Evolutionary conservation across 1,140 invertebrate species (phyloP).

Genomic region (Leptinotarsa lineolata): DNA sequence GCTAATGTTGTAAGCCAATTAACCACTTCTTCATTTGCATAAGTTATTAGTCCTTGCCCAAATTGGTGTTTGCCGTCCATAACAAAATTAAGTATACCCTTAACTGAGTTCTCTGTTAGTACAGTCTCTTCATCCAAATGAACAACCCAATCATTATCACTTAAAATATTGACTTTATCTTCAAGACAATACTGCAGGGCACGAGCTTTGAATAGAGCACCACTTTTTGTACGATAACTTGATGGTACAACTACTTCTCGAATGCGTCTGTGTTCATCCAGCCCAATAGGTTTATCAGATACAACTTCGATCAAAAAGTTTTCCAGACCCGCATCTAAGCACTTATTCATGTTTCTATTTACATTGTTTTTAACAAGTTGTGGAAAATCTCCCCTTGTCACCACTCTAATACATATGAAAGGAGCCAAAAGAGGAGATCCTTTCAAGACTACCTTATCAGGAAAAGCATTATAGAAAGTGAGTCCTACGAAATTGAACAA

Average conservation of each 20-base stretch:
- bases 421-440: constrained; percentile 87
- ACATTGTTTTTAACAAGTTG: constrained; percentile 91
- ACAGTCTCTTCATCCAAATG: constrained; percentile 98
- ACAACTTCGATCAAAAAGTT: constrained; percentile 98
- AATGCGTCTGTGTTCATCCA: constrained; percentile 71
- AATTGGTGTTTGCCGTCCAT: constrained; percentile 93
- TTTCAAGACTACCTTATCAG: constrained; percentile 88
- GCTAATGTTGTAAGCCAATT: constrained; percentile 97
- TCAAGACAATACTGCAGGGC: constrained; percentile 96
- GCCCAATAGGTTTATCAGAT: constrained; percentile 84
- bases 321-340: constrained; percentile 86
- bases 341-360: constrained; percentile 85
- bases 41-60: constrained; percentile 97
- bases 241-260: constrained; percentile 86
- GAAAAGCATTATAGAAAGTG: constrained; percentile 92
- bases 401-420: constrained; percentile 93
- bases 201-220: constrained; percentile 92
- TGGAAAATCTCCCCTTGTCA: constrained; percentile 94
- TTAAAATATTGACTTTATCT: constrained; percentile 84
- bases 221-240: constrained; percentile 84
- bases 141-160: constrained; percentile 94
- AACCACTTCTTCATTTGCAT: constrained; percentile 94
- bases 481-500: constrained; percentile 91
- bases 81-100: constrained; percentile 95
- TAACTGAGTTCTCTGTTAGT: constrained; percentile 87